Percentiles rank a stretch among this genome's conserved stretches.
phyloP scores from a whole-genome alignment of 64 coral and sea anemone genomes.

The Stichodactyla mertensii region DNA sequence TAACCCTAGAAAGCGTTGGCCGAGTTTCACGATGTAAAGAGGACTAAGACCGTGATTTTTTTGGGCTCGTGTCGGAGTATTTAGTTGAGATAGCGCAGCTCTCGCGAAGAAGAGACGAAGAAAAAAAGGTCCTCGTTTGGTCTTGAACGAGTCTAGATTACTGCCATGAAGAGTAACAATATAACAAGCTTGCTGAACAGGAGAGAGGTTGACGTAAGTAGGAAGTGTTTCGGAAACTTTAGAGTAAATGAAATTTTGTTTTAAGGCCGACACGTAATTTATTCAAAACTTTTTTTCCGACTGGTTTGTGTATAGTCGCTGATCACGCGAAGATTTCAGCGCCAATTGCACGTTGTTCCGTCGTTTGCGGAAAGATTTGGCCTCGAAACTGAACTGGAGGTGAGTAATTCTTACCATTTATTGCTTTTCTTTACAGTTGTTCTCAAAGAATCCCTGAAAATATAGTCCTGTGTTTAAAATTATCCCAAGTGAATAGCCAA shows the following conservation, averaged over 20 bases:
- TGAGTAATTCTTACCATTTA: conserved; percentile 7
- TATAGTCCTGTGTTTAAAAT: background rate
- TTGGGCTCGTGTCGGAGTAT: background rate
- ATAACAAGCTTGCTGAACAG: conserved; percentile 27
- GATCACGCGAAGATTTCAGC: conserved; percentile 78
- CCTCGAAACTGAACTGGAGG: conserved; percentile 83
- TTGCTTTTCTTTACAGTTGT: background rate
- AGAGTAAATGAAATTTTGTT: background rate
- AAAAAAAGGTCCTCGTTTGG: background rate
- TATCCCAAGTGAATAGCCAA: background rate
- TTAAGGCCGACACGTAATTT: background rate
- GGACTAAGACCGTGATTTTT: background rate
- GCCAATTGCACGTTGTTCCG: conserved; percentile 60
- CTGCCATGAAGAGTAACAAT: conserved; percentile 24
- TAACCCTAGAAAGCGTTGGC: background rate
- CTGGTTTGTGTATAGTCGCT: conserved; percentile 57
- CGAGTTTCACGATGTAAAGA: background rate
- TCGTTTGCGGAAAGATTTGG: conserved; percentile 71
- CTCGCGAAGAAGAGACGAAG: background rate
- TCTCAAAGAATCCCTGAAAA: background rate
- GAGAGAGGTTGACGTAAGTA: conserved; percentile 27
- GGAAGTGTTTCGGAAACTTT: background rate
- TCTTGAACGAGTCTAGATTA: background rate
- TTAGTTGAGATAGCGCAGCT: background rate
- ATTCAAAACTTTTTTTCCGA: background rate